Conservation (phyloP, 2,113 vertebrate species). For the Neolamprologus caudopunctatus region DNA sequence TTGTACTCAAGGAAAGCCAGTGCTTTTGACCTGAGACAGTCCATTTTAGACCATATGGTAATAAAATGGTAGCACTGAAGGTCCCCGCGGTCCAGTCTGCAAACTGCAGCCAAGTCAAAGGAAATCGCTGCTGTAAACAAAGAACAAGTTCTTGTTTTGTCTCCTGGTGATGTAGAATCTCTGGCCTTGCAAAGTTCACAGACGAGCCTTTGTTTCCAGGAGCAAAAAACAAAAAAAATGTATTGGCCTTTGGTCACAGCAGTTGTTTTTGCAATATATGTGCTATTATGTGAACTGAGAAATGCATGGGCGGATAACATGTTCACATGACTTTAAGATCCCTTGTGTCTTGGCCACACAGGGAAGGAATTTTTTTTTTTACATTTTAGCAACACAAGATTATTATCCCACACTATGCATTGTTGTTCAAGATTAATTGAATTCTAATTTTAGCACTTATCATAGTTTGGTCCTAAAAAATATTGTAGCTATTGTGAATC, state of each 20-base stretch:
- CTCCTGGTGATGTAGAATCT: conserved; percentile 28
- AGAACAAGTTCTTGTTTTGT: conserved; percentile 54
- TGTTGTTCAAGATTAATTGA: conserved; percentile 59
- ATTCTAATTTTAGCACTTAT: conserved; percentile 60
- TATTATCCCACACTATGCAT: conserved; percentile 49
- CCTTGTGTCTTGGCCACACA: conserved; percentile 42
- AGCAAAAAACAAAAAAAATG: conserved; percentile 36
- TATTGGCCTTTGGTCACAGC: conserved; percentile 27
- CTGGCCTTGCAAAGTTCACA: conserved; percentile 45
- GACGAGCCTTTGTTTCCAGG: conserved; percentile 50
- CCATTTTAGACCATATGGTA: conserved; percentile 5
- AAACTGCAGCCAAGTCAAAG: conserved; percentile 42
- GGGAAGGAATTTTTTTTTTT: not conserved
- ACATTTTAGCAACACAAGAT: conserved; percentile 17
- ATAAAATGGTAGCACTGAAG: conserved; percentile 46
- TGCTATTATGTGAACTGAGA: conserved; percentile 58
- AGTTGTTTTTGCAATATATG: conserved; percentile 57
- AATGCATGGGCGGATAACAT: conserved; percentile 45
- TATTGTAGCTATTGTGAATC: conserved; percentile 44
- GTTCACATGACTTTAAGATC: conserved; percentile 43
- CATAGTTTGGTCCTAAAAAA: conserved; percentile 40
- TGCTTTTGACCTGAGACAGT: not conserved
- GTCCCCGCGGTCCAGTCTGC: conserved; percentile 24
- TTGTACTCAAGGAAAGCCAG: not conserved
- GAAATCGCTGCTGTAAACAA: conserved; percentile 60